Conservation (phyloP, 2,113 vertebrate species). For the Columba livia region DNA sequence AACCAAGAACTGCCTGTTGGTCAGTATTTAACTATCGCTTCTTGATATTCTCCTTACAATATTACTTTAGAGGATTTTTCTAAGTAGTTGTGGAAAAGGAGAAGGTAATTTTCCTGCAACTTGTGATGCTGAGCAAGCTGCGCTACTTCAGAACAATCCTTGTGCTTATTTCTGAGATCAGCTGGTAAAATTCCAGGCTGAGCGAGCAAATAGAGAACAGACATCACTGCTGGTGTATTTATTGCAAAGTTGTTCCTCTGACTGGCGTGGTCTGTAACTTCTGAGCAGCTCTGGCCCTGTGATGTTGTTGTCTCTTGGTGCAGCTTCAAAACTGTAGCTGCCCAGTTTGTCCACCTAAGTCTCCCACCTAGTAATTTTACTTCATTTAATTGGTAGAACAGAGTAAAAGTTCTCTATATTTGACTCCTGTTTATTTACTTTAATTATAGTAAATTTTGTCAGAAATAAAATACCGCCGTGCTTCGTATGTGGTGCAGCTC, state of each 20-base stretch:
- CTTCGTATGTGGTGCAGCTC: background rate
- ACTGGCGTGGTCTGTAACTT: slow-evolving; percentile 8
- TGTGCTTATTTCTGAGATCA: slow-evolving; percentile 4
- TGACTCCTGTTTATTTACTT: slow-evolving; percentile 55
- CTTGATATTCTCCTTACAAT: background rate
- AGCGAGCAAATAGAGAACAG: background rate
- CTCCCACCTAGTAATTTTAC: slow-evolving; percentile 69
- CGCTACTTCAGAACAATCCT: background rate
- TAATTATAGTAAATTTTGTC: slow-evolving; percentile 70
- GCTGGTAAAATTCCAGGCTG: background rate
- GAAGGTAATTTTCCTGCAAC: background rate
- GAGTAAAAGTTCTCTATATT: slow-evolving; percentile 60
- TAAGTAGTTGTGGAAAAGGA: background rate
- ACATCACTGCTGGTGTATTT: background rate
- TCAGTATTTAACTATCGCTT: background rate
- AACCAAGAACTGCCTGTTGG: background rate
- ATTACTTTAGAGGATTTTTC: background rate
- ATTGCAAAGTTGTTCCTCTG: background rate
- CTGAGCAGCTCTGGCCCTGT: background rate
- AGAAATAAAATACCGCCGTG: slow-evolving; percentile 32
- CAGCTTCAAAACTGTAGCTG: slow-evolving; percentile 56
- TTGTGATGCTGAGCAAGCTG: background rate
- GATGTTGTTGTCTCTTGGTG: slow-evolving; percentile 4
- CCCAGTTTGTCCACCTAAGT: slow-evolving; percentile 60
- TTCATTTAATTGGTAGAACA: slow-evolving; percentile 66